Evolutionary conservation across 2,888 invertebrate genomes (phyloP).

Genomic region (Metellina segmentata): DNA sequence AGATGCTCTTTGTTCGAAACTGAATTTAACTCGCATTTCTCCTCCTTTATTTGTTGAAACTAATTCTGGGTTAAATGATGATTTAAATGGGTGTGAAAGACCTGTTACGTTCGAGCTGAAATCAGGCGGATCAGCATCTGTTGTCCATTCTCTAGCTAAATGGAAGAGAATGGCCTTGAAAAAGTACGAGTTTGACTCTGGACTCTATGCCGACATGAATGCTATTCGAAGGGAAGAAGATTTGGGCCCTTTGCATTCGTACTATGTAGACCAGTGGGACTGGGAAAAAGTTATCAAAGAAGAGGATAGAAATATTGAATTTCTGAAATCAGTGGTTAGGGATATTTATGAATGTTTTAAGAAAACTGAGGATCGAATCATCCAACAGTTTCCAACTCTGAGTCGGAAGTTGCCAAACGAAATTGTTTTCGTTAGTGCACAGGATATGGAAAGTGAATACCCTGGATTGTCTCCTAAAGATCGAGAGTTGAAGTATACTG

Average conservation of each 20-base stretch:
- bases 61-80: conserved; percentile 53
- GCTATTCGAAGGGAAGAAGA: conserved; percentile 61
- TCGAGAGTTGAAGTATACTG: conserved; percentile 14
- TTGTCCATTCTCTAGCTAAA: conserved; percentile 57
- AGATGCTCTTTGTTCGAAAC: conserved; percentile 22
- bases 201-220: conserved; percentile 49
- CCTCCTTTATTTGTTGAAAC: conserved; percentile 54
- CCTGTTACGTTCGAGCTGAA: conserved; percentile 37
- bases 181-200: conserved; percentile 33
- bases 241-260: conserved; percentile 37
- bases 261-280: conserved; percentile 64
- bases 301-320: conserved; percentile 35
- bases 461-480: conserved; percentile 25
- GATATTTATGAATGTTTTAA: conserved; percentile 40
- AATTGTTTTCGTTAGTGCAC: conserved; percentile 23
- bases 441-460: conserved; percentile 37
- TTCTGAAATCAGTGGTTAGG: conserved; percentile 25
- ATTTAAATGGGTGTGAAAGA: conserved; percentile 43
- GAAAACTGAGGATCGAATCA: conserved; percentile 7
- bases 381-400: not conserved
- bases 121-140: conserved; percentile 13
- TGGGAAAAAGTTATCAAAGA: conserved; percentile 59
- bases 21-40: conserved; percentile 38
- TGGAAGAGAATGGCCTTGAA: conserved; percentile 54
- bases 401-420: conserved; percentile 21